Evolutionary conservation across 2,888 invertebrate genomes (phyloP), one percentile per base, ranked within the genome.

Genomic region (Priocnemis perturbator): DNA sequence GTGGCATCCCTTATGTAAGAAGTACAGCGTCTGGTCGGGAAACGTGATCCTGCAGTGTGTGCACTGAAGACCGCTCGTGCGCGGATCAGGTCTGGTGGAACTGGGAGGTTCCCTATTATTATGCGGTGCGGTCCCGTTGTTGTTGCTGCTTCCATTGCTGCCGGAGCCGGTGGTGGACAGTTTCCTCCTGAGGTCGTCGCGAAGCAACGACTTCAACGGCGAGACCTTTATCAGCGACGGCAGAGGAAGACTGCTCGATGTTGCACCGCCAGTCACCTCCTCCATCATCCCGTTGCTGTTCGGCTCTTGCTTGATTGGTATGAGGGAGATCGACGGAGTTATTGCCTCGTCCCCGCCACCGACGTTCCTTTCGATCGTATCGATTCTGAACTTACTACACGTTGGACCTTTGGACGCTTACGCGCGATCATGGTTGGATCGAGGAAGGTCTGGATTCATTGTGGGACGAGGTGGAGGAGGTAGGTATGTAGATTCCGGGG

Each of bases 1-100:
- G 91, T 99, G 98, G 89, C 98, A 97, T 79, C 98, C 98, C 91
- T 98, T 98, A 91, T 99, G 98, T 77, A 99, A 92, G 90, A 98
- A 97, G 90, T 98, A 98, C 67, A 98, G 92, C 0, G 98, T 98
- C 87, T 97, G 96, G 90, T 99, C 98, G 47, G 97, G 97, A 90
- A 98, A 99, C 15, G 88, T 88, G 85, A 99, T 97, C 82, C 96
- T 95, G 90, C 98, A 99, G 90, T 96, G 97, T 23, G 94, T 92
- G 90, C 98, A 98, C 83, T 96, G 95, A 60, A 96, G 91, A 73
- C 92, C 91, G 81, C 89, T 90, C 72, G 88, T 90, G 66, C 90
- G 84, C 66, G 92, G 91, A 50, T 94, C 95, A 65, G 91, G 92
- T 81, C 91, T 91, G 0, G 94, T 95, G 1, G 95, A 95, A 30